Evolutionary conservation across 2,888 invertebrate species (phyloP), one percentile per base, ranked within the genome.

Genomic region (Fragum whitleyi): DNA sequence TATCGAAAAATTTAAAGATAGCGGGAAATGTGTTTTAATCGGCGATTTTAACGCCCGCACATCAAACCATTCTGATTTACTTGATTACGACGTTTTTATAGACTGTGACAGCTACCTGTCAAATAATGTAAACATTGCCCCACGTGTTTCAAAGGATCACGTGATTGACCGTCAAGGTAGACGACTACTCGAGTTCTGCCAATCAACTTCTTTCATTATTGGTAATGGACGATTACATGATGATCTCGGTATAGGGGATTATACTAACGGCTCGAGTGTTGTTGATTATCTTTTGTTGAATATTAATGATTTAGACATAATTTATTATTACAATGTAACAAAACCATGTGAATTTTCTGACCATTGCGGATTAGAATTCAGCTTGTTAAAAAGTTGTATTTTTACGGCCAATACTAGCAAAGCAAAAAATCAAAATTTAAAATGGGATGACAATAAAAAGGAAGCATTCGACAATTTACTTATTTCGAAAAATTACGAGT

Each of bases 31-130:
- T 23, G 3, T 57, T 3, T 5, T 57, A 2, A 23, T 57, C 5
- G 57, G 57, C 21, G 57, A 57, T 57, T 57, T 57, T 26, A 57
- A 57, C 23, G 26, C 23, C 21, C 21, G 21, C 21, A 57, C 57
- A 14, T 57, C 51, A 26, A 62, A 62, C 29, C 23, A 29, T 21
- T 55, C 21, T 2, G 67, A 74, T 51, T 14, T 74, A 2, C 28
- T 74, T 29, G 67, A 74, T 53, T 74, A 29, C 65, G 55, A 74
- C 55, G 62, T 42, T 11, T 74, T 62, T 23, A 28, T 73, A 39
- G 73, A 71, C 23, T 26, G n/a, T 21, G 57, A 73, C 29, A 57
- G 59, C 16, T 21, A 32, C 14, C 32, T 67, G 55, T 74, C 67
- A 67, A 67, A 65, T 55, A 5, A 26, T 42, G 9, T 67, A 55